Conservation (phyloP, 2,113 vertebrate genomes). For the Tautogolabrus adspersus region DNA sequence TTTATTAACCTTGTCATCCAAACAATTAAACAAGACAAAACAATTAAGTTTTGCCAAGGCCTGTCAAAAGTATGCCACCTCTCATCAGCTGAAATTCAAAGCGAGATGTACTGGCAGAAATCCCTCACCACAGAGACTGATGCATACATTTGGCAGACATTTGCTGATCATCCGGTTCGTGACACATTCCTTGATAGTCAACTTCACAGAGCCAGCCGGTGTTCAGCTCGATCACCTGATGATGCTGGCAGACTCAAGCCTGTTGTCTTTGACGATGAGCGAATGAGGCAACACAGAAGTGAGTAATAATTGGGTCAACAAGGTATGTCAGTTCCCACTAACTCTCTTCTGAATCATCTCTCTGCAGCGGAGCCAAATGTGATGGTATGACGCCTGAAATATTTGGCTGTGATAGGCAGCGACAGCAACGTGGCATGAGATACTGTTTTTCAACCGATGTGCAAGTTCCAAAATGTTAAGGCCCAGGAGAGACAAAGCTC, state of each 20-base stretch:
- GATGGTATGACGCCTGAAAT: conserved; percentile 61
- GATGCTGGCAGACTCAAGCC: conserved; percentile 68
- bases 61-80: conserved; percentile 56
- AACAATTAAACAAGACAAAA: conserved; percentile 43
- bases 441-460: conserved; percentile 36
- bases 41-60: conserved; percentile 42
- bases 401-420: conserved; percentile 62
- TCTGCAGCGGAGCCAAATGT: conserved; percentile 67
- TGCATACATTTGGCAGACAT: conserved; percentile 75
- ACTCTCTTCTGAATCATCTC: conserved; percentile 72
- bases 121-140: conserved; percentile 59
- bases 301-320: conserved; percentile 81
- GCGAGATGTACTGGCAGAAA: conserved; percentile 59
- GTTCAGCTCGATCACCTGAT: conserved; percentile 75
- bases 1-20: background rate
- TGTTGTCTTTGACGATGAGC: conserved; percentile 73
- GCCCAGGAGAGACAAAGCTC: background rate
- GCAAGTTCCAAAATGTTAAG: conserved; percentile 15
- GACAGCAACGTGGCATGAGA: conserved; percentile 53
- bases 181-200: conserved; percentile 78
- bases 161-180: conserved; percentile 72
- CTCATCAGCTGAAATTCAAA: conserved; percentile 64
- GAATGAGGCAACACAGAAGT: conserved; percentile 75
- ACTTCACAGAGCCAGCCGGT: conserved; percentile 74
- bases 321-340: conserved; percentile 76